Percentiles rank a stretch among this genome's conserved stretches.
Conservation (phyloP, 2,888 invertebrate species). For the Phorcus lineatus region DNA sequence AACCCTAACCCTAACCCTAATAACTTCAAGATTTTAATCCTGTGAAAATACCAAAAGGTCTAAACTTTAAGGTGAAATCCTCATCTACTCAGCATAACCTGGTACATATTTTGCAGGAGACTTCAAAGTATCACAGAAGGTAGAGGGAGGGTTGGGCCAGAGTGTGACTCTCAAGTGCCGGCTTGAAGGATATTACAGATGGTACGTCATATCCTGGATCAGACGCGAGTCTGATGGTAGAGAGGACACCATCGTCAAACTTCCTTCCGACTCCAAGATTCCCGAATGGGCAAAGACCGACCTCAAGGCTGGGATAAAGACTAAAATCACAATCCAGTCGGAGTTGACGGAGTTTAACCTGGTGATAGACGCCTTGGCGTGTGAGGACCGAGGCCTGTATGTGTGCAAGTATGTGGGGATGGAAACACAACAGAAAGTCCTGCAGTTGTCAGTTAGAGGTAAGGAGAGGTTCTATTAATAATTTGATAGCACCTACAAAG, state of each 20-base stretch:
- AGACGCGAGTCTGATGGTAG: not conserved
- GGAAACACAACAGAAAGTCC: not conserved
- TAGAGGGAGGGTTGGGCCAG: not conserved
- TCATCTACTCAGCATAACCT: too few species aligned
- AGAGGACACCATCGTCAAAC: not conserved
- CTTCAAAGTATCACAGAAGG: not conserved
- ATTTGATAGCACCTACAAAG: not conserved
- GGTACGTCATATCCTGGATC: slow-evolving; percentile 26
- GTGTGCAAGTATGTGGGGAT: slow-evolving; percentile 10
- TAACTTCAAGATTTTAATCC: too few species aligned
- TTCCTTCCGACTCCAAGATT: slow-evolving; percentile 14
- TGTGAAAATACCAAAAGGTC: too few species aligned
- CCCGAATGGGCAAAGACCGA: slow-evolving; percentile 1
- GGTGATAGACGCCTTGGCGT: not conserved
- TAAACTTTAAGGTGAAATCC: too few species aligned
- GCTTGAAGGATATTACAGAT: not conserved
- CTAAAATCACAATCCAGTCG: not conserved
- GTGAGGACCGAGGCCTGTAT: slow-evolving; percentile 10
- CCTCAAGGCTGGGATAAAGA: not conserved
- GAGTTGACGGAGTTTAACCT: slow-evolving; percentile 17
- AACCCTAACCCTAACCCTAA: too few species aligned
- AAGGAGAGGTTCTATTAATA: not conserved
- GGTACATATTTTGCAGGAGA: not conserved
- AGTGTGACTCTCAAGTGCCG: not conserved
- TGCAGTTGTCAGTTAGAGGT: slow-evolving; percentile 15